These are phyloP conservation scores for Drosophila mauritiana DNA, from an alignment of 1,140 invertebrate species.

Conservation along the genomic window DNA sequence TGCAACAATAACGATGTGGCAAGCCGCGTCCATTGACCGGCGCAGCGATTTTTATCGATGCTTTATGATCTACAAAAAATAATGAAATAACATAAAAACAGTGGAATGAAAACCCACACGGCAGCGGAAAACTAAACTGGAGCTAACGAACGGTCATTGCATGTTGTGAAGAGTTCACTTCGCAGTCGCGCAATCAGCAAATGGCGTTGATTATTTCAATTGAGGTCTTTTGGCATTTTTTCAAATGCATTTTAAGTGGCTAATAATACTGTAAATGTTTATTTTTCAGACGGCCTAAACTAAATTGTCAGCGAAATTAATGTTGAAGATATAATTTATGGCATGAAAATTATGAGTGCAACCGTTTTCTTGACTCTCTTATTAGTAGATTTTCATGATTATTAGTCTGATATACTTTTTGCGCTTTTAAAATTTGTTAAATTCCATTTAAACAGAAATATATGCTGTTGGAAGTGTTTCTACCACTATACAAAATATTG, in stretches of 20 bases:
- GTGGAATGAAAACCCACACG: slow-evolving; percentile 18
- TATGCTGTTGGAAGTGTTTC: too few species aligned
- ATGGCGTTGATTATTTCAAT: slow-evolving; percentile 79
- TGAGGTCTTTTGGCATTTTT: slow-evolving; percentile 62
- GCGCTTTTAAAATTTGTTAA: too few species aligned
- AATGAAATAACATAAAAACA: slow-evolving; percentile 23
- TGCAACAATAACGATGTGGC: slow-evolving; percentile 56
- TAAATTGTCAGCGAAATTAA: not conserved
- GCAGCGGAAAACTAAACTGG: slow-evolving; percentile 41
- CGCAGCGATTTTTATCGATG: slow-evolving; percentile 71
- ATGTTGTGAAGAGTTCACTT: slow-evolving; percentile 50
- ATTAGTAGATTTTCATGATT: too few species aligned
- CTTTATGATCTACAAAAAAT: slow-evolving; percentile 63
- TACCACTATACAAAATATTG: too few species aligned
- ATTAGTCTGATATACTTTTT: too few species aligned
- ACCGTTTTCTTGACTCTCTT: too few species aligned
- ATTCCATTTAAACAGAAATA: too few species aligned
- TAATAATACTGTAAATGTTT: slow-evolving; percentile 39
- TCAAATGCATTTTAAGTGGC: slow-evolving; percentile 55
- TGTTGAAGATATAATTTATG: not conserved
- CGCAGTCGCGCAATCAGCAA: slow-evolving; percentile 51
- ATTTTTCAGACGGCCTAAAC: not conserved
- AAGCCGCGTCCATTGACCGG: slow-evolving; percentile 39
- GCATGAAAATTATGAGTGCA: not conserved
- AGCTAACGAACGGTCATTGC: slow-evolving; percentile 67